These are phyloP conservation scores for Melipona beecheii DNA, from an alignment of 2,888 invertebrate species.

Conservation along the genomic window DNA sequence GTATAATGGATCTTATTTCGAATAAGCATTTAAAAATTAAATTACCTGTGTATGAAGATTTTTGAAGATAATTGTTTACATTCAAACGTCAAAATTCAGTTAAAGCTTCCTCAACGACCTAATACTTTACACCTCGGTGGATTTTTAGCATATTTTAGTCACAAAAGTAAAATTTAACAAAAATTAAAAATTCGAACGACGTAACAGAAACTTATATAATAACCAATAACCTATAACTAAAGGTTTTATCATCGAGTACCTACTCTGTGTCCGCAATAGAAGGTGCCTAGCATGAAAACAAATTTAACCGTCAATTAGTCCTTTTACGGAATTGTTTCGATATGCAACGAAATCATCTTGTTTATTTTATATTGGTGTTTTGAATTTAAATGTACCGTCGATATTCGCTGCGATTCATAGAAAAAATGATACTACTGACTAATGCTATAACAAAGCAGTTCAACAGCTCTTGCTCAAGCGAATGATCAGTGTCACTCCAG, in stretches of 20 bases:
- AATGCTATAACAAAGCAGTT: conserved; percentile 31
- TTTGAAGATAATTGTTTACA: too few relatives aligned
- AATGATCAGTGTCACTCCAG: conserved; percentile 29
- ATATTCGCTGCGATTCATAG: conserved; percentile 65
- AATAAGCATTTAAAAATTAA: too few relatives aligned
- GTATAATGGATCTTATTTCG: too few relatives aligned
- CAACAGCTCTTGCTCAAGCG: conserved; percentile 52
- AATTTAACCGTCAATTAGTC: conserved; percentile 79
- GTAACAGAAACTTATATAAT: conserved; percentile 10
- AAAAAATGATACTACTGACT: conserved; percentile 51
- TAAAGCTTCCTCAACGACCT: too few relatives aligned
- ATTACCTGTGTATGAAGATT: too few relatives aligned
- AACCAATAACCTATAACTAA: conserved; percentile 52
- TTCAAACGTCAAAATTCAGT: too few relatives aligned
- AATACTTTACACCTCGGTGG: background rate
- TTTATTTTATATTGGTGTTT: conserved; percentile 39
- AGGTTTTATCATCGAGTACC: conserved; percentile 76
- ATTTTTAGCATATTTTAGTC: background rate
- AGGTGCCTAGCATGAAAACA: conserved; percentile 83
- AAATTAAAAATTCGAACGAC: conserved; percentile 2
- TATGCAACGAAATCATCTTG: conserved; percentile 54
- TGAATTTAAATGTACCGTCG: conserved; percentile 59
- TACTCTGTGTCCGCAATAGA: conserved; percentile 83
- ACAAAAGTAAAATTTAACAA: conserved; percentile 37
- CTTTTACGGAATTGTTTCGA: conserved; percentile 55